Base-by-base conservation (phyloP, 2,888 invertebrate species). In the Odontothrips loti region DNA sequence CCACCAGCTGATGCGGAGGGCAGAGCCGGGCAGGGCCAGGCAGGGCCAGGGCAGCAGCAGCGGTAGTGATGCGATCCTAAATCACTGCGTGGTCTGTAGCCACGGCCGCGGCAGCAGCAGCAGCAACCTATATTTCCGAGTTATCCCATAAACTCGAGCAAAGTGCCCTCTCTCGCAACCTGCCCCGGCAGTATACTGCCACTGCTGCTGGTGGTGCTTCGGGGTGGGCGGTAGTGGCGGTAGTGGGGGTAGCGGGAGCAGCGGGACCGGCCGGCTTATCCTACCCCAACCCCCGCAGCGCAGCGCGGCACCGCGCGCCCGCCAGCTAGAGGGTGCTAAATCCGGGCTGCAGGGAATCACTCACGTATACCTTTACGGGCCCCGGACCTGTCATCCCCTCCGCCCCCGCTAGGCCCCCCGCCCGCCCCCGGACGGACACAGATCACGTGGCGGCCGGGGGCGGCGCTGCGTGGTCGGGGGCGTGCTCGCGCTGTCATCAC, bases 231-330 rank as follows among this genome's bases (percentile, higher is more conserved):
- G 34, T 17, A n/a, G n/a, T n/a, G n/a, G n/a, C n/a, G n/a, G n/a
- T n/a, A n/a, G n/a, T n/a, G n/a, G n/a, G n/a, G n/a, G n/a, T n/a
- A n/a, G n/a, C n/a, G n/a, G n/a, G n/a, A n/a, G n/a, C n/a, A n/a
- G n/a, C n/a, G n/a, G n/a, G n/a, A n/a, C n/a, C n/a, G n/a, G n/a
- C 48, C n/a, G 29, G 68, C 15, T 80, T 79, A 47, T 82, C 88
- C 88, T 86, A 92, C 93, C 90, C 34, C 34, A 43, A 58, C 17
- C 58, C 58, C 68, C 68, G 68, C 68, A 11, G 27, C 68, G 68
- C 23, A 12, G 27, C 27, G 68, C 68, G 23, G 23, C 27, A 15
- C 58, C 58, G 58, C 58, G 11, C 51, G 51, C 51, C 23, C 68
- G n/a, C 23, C 68, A 8, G 12, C 68, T 27, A 27, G 68, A 17